A percentile compares a stretch with the other conserved stretches of the same genome.
phyloP scores from a whole-genome alignment of 2,888 invertebrate genomes.

The Pristionchus entomophagus region DNA sequence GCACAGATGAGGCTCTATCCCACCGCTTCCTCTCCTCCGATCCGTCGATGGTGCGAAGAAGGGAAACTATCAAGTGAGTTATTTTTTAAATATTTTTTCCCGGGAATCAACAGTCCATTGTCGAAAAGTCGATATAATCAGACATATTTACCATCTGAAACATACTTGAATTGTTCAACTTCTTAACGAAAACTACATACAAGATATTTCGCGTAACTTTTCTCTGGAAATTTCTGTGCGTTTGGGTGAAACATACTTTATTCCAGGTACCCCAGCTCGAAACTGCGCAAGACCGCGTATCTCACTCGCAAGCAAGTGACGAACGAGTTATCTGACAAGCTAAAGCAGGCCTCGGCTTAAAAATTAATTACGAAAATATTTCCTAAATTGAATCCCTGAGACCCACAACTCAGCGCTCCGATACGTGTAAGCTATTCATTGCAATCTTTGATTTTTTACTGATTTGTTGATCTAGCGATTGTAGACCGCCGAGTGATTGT shows the following conservation, averaged over 20 bases:
- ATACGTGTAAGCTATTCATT: constrained; percentile 12
- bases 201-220: too few species aligned
- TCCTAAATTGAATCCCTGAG: not conserved
- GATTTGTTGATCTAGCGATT: constrained; percentile 5
- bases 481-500: not conserved
- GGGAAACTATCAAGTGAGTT: constrained; percentile 81
- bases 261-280: constrained; percentile 62
- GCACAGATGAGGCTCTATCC: constrained; percentile 93
- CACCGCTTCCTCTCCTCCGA: constrained; percentile 94
- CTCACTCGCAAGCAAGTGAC: constrained; percentile 56
- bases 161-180: too few species aligned
- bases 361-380: not conserved
- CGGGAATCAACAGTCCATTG: too few species aligned
- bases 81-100: constrained; percentile 57
- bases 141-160: too few species aligned
- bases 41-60: constrained; percentile 92
- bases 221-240: too few species aligned
- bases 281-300: constrained; percentile 63
- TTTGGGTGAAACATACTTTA: too few species aligned
- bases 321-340: constrained; percentile 33
- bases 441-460: not conserved
- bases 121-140: not conserved
- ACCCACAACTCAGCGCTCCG: not conserved
- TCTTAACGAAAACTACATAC: not conserved
- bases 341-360: constrained; percentile 20